phyloP scores from a whole-genome alignment of 1,140 invertebrate species.

The Campoletis sonorensis region DNA sequence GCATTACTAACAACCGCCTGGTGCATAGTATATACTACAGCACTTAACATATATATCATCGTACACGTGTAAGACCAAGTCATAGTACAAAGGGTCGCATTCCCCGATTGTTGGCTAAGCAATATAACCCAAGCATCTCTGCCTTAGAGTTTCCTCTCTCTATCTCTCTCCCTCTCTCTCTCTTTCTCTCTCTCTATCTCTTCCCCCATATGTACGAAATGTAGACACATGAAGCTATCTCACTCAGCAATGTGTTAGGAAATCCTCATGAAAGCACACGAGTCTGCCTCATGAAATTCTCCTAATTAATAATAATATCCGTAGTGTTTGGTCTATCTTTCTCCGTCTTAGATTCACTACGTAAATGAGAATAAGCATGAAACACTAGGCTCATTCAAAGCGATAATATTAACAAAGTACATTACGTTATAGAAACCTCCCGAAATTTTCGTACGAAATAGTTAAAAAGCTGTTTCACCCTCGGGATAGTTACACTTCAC shows the following conservation, averaged over 20 bases:
- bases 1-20: constrained; percentile 13
- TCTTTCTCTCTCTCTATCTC: background rate
- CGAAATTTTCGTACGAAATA: too few relatives aligned
- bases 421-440: too few relatives aligned
- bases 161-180: background rate
- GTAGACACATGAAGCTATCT: too few relatives aligned
- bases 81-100: constrained; percentile 16
- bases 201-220: too few relatives aligned
- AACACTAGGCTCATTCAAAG: too few relatives aligned
- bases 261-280: background rate
- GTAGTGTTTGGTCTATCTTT: background rate
- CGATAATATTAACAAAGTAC: too few relatives aligned
- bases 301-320: background rate
- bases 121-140: constrained; percentile 14
- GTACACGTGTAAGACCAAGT: constrained; percentile 18
- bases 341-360: background rate
- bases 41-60: constrained; percentile 10
- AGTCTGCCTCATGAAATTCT: background rate
- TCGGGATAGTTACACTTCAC: too few relatives aligned
- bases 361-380: too few relatives aligned
- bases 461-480: too few relatives aligned
- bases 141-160: background rate
- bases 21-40: background rate
- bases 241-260: background rate
- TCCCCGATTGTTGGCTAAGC: constrained; percentile 13